A percentile compares a stretch with the other conserved stretches of the same genome.
Conservation (phyloP, 2,888 invertebrate species). For the Drosophila infuscata region DNA sequence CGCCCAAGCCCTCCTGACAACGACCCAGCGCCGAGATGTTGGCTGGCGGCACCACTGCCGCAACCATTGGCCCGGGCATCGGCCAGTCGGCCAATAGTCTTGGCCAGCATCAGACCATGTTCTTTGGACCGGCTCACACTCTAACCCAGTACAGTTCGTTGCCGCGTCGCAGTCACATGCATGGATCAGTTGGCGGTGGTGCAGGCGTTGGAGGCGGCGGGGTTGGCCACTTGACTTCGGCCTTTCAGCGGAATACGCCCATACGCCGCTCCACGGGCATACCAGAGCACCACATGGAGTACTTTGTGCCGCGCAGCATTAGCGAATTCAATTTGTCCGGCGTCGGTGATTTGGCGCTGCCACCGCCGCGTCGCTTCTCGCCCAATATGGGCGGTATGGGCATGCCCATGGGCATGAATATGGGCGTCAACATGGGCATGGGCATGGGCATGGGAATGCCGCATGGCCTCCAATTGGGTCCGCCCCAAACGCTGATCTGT, state of each 20-base stretch:
- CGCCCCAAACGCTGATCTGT: conserved; percentile 82
- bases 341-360: conserved; percentile 87
- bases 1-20: conserved; percentile 88
- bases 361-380: conserved; percentile 85
- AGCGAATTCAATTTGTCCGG: conserved; percentile 93
- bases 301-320: conserved; percentile 93
- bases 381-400: conserved; percentile 67
- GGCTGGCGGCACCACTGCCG: conserved; percentile 75
- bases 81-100: conserved; percentile 58
- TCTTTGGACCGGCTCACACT: conserved; percentile 85
- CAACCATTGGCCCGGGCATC: conserved; percentile 22
- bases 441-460: conserved; percentile 76
- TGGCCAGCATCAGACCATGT: conserved; percentile 83
- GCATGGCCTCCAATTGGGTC: conserved; percentile 79
- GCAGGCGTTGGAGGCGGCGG: conserved; percentile 1
- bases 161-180: conserved; percentile 85
- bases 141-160: conserved; percentile 87
- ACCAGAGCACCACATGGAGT: conserved; percentile 90
- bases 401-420: conserved; percentile 60
- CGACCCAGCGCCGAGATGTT: conserved; percentile 84
- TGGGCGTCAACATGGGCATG: conserved; percentile 81
- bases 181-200: conserved; percentile 16
- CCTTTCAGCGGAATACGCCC: conserved; percentile 89
- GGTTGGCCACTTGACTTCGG: conserved; percentile 53
- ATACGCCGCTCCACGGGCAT: conserved; percentile 88